Evolutionary conservation across 2,113 vertebrate genomes (phyloP).

Genomic region (Syngnathoides biaculeatus): DNA sequence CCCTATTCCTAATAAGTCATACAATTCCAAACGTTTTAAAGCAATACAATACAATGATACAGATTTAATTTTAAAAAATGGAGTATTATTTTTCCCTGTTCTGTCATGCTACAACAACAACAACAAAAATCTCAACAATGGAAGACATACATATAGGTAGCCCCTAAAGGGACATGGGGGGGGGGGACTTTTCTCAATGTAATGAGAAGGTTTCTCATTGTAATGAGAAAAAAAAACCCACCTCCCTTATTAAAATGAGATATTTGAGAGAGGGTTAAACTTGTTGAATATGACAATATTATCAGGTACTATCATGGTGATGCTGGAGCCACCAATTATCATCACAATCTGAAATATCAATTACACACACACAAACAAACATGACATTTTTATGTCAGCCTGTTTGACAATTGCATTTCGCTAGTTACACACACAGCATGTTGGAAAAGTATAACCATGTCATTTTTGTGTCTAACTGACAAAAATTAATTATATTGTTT

Average conservation of each 20-base stretch:
- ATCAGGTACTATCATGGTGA: no score
- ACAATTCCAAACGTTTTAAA: background rate
- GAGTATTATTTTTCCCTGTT: constrained; percentile 29
- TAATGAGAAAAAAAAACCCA: background rate
- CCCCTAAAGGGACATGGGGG: no score
- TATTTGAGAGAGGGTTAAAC: background rate
- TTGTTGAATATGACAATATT: no score
- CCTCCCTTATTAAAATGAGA: constrained; percentile 1
- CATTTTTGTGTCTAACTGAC: background rate
- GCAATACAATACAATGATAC: constrained; percentile 8
- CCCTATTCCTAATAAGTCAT: background rate
- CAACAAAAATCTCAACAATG: constrained; percentile 11
- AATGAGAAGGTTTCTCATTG: no score
- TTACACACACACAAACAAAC: no score
- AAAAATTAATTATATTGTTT: background rate
- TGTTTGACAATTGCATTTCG: no score
- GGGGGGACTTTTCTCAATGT: no score
- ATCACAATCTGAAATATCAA: no score
- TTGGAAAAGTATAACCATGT: background rate
- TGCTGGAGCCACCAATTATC: no score
- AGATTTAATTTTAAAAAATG: constrained; percentile 43
- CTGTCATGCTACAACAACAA: constrained; percentile 27
- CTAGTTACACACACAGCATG: no score
- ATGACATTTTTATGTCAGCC: background rate
- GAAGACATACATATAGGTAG: no score